phyloP scores from a whole-genome alignment of 2,113 vertebrate genomes.

The Turnix velox region DNA sequence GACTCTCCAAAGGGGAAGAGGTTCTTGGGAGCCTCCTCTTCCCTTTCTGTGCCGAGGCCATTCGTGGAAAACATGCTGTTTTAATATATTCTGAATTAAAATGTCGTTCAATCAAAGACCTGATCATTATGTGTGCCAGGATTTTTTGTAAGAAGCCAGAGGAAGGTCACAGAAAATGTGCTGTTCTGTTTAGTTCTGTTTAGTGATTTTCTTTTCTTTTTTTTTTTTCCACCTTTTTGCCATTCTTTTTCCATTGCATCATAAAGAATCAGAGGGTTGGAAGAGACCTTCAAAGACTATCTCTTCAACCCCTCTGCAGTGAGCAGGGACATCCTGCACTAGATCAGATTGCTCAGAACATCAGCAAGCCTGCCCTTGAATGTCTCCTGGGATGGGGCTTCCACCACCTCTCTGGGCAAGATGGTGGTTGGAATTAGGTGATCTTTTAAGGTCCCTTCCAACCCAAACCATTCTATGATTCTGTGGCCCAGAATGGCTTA shows the following conservation, averaged over 20 bases:
- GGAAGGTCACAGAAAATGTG: neutral
- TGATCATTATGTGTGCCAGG: neutral
- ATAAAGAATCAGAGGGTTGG: neutral
- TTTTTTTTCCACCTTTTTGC: neutral
- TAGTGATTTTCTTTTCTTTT: neutral
- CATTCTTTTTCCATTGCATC: neutral
- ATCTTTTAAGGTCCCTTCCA: too few relatives aligned
- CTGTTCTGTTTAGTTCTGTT: neutral
- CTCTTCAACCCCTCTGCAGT: too few relatives aligned
- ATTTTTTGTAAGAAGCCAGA: neutral
- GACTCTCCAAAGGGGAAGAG: neutral
- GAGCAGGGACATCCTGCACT: too few relatives aligned
- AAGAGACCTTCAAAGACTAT: too few relatives aligned
- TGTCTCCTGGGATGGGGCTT: too few relatives aligned
- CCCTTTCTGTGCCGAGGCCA: neutral
- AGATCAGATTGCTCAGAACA: too few relatives aligned
- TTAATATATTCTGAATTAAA: constrained; percentile 29
- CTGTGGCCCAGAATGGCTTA: neutral
- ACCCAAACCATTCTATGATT: too few relatives aligned
- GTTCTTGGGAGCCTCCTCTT: neutral
- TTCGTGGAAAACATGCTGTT: neutral
- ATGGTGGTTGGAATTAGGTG: too few relatives aligned
- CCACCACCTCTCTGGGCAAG: too few relatives aligned
- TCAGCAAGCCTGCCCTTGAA: too few relatives aligned
- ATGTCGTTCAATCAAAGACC: neutral